A percentile compares a stretch with the other conserved stretches of the same genome.
Conservation (phyloP, 1,140 invertebrate genomes). For the Battus philenor region DNA sequence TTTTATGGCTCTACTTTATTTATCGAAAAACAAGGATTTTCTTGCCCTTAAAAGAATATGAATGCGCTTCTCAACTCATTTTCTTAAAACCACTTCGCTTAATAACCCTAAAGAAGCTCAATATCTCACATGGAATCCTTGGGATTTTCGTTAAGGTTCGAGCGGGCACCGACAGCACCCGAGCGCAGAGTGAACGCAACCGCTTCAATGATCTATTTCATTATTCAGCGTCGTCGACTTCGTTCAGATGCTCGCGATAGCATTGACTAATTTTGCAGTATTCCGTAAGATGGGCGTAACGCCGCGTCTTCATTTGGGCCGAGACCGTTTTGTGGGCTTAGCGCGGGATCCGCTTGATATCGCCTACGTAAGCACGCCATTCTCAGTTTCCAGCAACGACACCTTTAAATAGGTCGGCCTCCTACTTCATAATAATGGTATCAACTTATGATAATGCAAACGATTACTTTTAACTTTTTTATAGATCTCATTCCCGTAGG, state of each 20-base stretch:
- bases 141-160: slow-evolving; percentile 52
- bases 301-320: slow-evolving; percentile 54
- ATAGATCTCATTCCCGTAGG: slow-evolving; percentile 28
- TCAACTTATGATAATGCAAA: slow-evolving; percentile 35
- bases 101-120: slow-evolving; percentile 64
- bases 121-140: slow-evolving; percentile 62
- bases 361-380: slow-evolving; percentile 52
- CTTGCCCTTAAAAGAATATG: slow-evolving; percentile 32
- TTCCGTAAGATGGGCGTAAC: slow-evolving; percentile 39
- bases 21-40: slow-evolving; percentile 52
- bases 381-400: slow-evolving; percentile 39
- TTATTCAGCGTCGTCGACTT: slow-evolving; percentile 57
- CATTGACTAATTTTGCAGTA: slow-evolving; percentile 64
- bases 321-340: slow-evolving; percentile 52
- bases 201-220: slow-evolving; percentile 64
- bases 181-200: slow-evolving; percentile 44
- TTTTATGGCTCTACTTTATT: slow-evolving; percentile 51
- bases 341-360: slow-evolving; percentile 43
- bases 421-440: slow-evolving; percentile 17
- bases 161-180: slow-evolving; percentile 46
- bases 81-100: slow-evolving; percentile 68
- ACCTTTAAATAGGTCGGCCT: slow-evolving; percentile 35
- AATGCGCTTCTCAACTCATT: slow-evolving; percentile 58
- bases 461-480: slow-evolving; percentile 37
- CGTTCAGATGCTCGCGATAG: slow-evolving; percentile 50